A percentile compares a stretch with the other conserved stretches of the same genome.
These are phyloP conservation scores for Potorous gilbertii DNA, from an alignment of 2,797 vertebrate genomes.

Conservation along the genomic window DNA sequence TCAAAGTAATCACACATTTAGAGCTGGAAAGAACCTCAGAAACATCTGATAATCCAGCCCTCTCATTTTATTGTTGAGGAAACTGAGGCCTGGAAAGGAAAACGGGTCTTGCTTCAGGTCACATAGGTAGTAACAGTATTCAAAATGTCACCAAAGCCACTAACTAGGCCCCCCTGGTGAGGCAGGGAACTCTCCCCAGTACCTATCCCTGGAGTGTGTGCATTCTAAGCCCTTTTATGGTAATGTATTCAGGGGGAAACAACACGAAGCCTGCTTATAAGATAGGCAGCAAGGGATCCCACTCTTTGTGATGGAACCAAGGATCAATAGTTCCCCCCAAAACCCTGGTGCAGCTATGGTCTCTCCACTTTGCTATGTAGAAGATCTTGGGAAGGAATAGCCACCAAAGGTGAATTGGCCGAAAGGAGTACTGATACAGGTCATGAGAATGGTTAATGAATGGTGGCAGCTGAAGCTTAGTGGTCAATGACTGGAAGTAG, in stretches of 20 bases:
- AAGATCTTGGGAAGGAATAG: neutral
- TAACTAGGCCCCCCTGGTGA: neutral
- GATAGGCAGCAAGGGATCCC: neutral
- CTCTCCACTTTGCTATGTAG: neutral
- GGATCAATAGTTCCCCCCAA: neutral
- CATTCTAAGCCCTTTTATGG: constrained; percentile 5
- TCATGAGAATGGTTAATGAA: neutral
- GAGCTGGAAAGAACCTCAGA: neutral
- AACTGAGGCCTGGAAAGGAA: neutral
- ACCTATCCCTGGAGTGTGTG: constrained; percentile 20
- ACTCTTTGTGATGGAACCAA: constrained; percentile 20
- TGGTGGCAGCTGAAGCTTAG: neutral
- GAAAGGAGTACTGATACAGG: neutral
- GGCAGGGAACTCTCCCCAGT: neutral
- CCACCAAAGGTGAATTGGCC: neutral
- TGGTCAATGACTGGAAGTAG: neutral
- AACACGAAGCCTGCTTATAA: neutral
- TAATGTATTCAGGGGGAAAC: constrained; percentile 40
- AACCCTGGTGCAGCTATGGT: neutral
- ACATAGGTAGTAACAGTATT: neutral
- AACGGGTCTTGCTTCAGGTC: neutral
- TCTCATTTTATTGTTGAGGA: neutral
- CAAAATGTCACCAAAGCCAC: neutral
- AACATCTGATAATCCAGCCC: neutral
- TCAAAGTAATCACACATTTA: neutral